Percentiles rank a stretch among this genome's conserved stretches.
phyloP scores from a whole-genome alignment of 2,113 vertebrate species.

The Otus sunia region DNA sequence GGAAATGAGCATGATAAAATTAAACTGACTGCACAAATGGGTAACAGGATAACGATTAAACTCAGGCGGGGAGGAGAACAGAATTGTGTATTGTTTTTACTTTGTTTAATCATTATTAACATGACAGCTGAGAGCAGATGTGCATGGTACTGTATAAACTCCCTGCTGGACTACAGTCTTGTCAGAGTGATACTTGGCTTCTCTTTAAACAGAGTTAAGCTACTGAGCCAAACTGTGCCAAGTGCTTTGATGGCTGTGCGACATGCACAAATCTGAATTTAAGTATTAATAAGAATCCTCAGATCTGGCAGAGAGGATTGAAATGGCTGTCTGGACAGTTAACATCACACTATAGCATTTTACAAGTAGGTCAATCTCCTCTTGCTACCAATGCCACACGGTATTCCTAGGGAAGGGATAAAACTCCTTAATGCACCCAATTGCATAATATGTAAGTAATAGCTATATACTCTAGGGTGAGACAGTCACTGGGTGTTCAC shows the following conservation, averaged over 20 bases:
- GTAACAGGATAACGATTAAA: not conserved
- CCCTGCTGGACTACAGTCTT: not conserved
- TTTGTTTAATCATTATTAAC: not conserved
- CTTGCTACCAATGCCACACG: not conserved
- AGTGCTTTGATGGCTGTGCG: not conserved
- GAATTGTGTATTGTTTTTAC: not conserved
- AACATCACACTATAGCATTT: not conserved
- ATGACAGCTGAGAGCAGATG: not conserved
- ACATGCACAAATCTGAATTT: not conserved
- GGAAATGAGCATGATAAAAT: not conserved
- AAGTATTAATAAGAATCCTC: not conserved
- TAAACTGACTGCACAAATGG: not conserved
- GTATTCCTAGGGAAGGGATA: not conserved
- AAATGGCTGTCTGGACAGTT: not conserved
- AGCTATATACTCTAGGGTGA: not conserved
- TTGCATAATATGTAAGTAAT: not conserved
- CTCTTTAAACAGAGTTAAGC: not conserved
- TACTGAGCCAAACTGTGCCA: not conserved
- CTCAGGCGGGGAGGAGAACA: not conserved
- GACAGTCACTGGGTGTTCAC: not conserved
- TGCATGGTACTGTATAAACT: not conserved
- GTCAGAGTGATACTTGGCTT: not conserved
- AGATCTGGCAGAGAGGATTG: not conserved
- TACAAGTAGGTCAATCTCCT: not conserved
- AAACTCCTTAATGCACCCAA: not conserved